phyloP scores from a whole-genome alignment of 2,888 invertebrate genomes.

The Agriopis marginaria region DNA sequence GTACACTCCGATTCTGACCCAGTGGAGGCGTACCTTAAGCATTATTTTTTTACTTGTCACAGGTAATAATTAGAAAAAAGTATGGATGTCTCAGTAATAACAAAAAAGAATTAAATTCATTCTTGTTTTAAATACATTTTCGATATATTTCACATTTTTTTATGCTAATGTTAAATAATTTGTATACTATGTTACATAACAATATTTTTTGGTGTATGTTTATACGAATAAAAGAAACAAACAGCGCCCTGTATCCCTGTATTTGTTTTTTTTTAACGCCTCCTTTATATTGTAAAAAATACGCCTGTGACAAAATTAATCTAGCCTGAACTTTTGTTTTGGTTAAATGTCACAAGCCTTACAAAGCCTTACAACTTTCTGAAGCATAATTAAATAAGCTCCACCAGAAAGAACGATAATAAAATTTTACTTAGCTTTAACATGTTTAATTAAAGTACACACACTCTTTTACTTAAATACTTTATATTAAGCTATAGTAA shows the following conservation, averaged over 20 bases:
- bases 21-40: constrained; percentile 9
- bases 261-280: too few relatives aligned
- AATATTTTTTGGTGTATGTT: too few relatives aligned
- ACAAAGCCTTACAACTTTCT: neutral
- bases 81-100: neutral
- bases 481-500: neutral
- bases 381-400: neutral
- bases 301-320: neutral
- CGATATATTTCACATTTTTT: too few relatives aligned
- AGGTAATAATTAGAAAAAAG: constrained; percentile 44
- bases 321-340: neutral
- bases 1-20: too few relatives aligned
- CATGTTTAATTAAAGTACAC: neutral
- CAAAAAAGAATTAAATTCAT: too few relatives aligned
- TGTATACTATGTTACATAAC: too few relatives aligned
- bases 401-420: neutral
- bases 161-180: too few relatives aligned
- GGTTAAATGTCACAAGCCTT: neutral
- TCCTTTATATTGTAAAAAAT: too few relatives aligned
- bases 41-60: constrained; percentile 45
- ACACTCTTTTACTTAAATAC: neutral
- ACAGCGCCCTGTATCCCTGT: too few relatives aligned
- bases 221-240: too few relatives aligned
- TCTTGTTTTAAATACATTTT: too few relatives aligned
- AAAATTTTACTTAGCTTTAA: neutral